These are phyloP conservation scores for Crotalus viridis DNA, from an alignment of 2,113 vertebrate species.

Conservation along the genomic window DNA sequence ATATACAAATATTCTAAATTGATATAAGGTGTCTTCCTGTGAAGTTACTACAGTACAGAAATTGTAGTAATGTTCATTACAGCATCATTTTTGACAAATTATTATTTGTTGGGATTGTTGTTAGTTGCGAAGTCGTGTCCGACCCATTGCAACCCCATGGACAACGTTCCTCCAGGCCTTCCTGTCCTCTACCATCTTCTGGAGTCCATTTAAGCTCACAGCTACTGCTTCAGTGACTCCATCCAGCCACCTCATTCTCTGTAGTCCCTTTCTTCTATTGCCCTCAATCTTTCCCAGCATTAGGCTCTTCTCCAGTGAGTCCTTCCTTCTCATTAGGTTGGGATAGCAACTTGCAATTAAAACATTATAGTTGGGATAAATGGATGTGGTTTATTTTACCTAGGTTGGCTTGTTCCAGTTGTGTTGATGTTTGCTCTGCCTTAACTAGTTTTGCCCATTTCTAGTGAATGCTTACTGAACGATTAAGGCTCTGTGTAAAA, in stretches of 20 bases:
- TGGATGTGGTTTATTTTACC: not conserved
- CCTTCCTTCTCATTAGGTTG: no score
- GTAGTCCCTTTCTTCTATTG: no score
- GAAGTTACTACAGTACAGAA: not conserved
- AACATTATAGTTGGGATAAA: not conserved
- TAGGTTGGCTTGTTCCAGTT: not conserved
- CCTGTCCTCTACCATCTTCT: no score
- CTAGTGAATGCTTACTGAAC: not conserved
- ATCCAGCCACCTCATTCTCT: no score
- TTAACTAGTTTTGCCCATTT: not conserved
- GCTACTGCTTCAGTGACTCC: no score
- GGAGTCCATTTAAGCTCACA: no score
- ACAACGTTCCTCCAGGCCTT: no score
- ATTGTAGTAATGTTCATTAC: not conserved
- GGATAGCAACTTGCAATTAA: not conserved
- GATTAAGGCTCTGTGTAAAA: not conserved
- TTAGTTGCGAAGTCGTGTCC: no score
- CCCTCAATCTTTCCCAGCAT: no score
- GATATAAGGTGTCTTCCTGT: not conserved
- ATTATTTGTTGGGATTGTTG: not conserved
- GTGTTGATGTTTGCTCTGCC: not conserved
- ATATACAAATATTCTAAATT: not conserved
- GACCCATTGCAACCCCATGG: no score
- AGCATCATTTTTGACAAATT: not conserved
- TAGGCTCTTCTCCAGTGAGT: no score